Base-by-base conservation (phyloP, 2,113 vertebrate species). In the Sphaerodactylus townsendi region DNA sequence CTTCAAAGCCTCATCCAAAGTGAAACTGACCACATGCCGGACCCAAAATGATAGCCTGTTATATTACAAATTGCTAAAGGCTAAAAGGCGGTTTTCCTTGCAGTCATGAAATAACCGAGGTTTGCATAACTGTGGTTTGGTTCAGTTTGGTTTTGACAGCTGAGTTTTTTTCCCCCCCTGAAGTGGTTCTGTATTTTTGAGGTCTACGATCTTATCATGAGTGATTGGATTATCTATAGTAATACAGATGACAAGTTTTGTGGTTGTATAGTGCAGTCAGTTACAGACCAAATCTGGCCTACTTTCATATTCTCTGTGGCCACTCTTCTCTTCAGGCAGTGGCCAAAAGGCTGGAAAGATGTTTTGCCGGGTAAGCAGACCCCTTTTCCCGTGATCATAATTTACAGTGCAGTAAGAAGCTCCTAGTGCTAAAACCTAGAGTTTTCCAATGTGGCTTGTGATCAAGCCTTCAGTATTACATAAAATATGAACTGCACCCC, bases 11-110 rank as follows among this genome's bases (percentile, higher is more conserved):
- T 72, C 3, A 30, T 66, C 30, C 84, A 2, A 0, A 23, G 56
- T 46, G 17, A 90, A 86, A 87, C 35, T 17, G 59, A 17, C 74
- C 65, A 59, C 25, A 53, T 0, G 0, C 14, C 50, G 2, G 30
- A 23, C 19, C 81, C 68, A 81, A 0, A 78, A 48, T 46, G 50
- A 56, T 76, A 68, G 69, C 70, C 37, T 87, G n/a, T 33, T 15
- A 37, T 46, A 39, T 69, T 87, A 84, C 74, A 86, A 82, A 78
- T 6, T 68, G 10, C 25, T 62, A 62, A 62, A 84, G 4, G 33
- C 70, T 8, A 28, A 62, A 53, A 44, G 17, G 13, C 66, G 50
- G 13, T 56, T 90, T 77, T 23, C 86, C 44, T 66, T 44, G 65
- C 5, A 68, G 66, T 46, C 37, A 41, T 3, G n/a, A 84, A 71